phyloP scores from a whole-genome alignment of 2,113 vertebrate genomes.

The Phrynosoma blainvillii region DNA sequence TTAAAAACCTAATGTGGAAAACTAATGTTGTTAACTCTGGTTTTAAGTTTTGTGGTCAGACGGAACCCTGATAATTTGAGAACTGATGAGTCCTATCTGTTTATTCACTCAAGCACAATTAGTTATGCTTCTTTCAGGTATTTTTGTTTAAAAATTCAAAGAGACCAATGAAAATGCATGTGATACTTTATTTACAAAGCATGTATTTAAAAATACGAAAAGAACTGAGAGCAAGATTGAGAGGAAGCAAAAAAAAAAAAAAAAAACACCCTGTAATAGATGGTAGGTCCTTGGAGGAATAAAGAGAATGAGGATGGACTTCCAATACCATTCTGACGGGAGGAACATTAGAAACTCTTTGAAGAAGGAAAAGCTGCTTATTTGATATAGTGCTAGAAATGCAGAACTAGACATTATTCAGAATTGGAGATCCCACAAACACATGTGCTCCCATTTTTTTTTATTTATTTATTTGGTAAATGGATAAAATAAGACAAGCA shows the following conservation, averaged over 20 bases:
- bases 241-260: too few relatives aligned
- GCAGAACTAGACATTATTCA: neutral
- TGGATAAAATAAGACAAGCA: neutral
- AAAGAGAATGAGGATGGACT: neutral
- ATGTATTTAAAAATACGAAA: neutral
- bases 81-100: too few relatives aligned
- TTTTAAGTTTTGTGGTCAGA: too few relatives aligned
- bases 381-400: neutral
- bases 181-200: slow-evolving; percentile 4
- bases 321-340: neutral
- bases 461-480: neutral
- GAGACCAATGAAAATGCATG: too few relatives aligned
- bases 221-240: neutral
- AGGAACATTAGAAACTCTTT: neutral
- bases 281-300: neutral
- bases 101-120: too few relatives aligned
- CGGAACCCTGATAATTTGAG: too few relatives aligned
- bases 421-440: too few relatives aligned
- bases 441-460: neutral
- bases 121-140: too few relatives aligned
- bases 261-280: too few relatives aligned
- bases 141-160: too few relatives aligned
- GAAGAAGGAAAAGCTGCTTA: neutral
- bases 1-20: too few relatives aligned
- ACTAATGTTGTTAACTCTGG: too few relatives aligned